Percentiles rank a stretch among this genome's conserved stretches.
Evolutionary conservation across 2,113 vertebrate species (phyloP).

Genomic region (Apodemus sylvaticus): DNA sequence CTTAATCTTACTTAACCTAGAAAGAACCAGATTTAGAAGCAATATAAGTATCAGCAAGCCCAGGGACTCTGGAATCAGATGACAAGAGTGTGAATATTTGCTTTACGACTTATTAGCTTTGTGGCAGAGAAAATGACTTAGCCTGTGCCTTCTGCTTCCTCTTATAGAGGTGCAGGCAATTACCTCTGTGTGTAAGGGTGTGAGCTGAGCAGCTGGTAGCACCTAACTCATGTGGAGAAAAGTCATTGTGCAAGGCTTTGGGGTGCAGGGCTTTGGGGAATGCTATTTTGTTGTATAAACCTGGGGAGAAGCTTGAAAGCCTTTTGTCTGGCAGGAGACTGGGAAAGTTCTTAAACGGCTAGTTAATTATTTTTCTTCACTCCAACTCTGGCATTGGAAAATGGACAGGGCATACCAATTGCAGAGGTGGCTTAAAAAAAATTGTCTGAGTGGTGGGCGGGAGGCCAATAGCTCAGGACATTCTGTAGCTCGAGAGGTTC

Average conservation of each 20-base stretch:
- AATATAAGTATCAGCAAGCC: fast-evolving
- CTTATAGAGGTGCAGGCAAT: not conserved
- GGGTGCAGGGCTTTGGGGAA: not conserved
- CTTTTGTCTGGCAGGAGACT: not conserved
- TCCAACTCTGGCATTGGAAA: not conserved
- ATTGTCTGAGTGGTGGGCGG: not conserved
- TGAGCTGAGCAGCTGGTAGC: not conserved
- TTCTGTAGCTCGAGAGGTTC: not conserved
- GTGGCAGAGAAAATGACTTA: not conserved
- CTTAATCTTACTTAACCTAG: not conserved
- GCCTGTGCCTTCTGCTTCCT: not conserved
- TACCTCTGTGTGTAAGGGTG: not conserved
- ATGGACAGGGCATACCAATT: not conserved
- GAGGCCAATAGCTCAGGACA: not conserved
- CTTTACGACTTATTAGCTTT: not conserved
- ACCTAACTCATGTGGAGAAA: not conserved
- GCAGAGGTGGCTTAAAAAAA: not conserved
- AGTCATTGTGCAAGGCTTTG: too few species aligned
- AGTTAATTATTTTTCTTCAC: slow-evolving; percentile 25
- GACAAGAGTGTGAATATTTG: not conserved
- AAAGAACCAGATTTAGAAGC: not conserved
- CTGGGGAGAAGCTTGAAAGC: not conserved
- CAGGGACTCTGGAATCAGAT: not conserved
- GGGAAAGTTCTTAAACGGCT: not conserved
- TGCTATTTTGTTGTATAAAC: too few species aligned